Evolutionary conservation across 2,113 vertebrate genomes (phyloP).

Genomic region (Corythornis vintsioides): DNA sequence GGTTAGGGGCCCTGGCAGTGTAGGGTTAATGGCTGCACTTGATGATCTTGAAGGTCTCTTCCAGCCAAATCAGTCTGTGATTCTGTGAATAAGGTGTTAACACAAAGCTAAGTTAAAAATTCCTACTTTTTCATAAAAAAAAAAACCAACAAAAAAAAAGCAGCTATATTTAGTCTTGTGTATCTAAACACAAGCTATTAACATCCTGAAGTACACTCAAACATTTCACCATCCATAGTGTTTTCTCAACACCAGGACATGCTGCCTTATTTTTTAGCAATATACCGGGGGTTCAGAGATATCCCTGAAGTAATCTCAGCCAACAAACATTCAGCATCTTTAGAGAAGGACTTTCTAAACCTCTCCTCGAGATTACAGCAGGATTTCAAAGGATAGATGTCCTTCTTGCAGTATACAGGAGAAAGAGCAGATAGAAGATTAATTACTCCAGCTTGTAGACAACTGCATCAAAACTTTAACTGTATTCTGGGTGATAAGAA

Average conservation of each 20-base stretch:
- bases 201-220: neutral
- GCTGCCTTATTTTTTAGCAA: neutral
- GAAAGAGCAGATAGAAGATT: neutral
- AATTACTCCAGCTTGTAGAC: neutral
- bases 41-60: too few relatives aligned
- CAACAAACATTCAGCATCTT: neutral
- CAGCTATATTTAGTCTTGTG: neutral
- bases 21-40: too few relatives aligned
- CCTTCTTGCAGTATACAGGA: neutral
- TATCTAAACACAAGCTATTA: neutral
- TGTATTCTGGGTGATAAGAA: neutral
- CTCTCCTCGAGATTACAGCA: neutral
- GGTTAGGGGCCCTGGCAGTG: too few relatives aligned
- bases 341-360: neutral
- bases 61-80: too few relatives aligned
- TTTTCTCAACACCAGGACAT: neutral
- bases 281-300: neutral
- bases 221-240: neutral
- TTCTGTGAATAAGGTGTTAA: neutral
- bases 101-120: neutral
- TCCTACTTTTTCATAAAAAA: neutral
- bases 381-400: neutral
- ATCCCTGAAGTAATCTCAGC: neutral
- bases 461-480: neutral
- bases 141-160: too few relatives aligned